Evolutionary conservation across 2,797 vertebrate genomes (phyloP).

Genomic region (Sebastes oblongus): DNA sequence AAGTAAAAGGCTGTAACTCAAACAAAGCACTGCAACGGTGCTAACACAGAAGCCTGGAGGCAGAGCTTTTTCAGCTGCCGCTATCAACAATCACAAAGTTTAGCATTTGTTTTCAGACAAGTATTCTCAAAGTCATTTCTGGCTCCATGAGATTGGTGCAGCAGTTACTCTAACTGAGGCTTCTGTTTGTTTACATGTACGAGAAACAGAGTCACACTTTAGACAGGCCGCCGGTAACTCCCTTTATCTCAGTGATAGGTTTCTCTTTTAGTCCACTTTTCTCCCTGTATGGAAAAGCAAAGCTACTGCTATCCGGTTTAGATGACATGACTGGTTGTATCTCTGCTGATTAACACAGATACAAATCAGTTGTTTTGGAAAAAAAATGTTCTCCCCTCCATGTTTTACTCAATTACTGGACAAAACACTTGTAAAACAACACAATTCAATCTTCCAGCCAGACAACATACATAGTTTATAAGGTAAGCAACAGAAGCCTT

Average conservation of each 20-base stretch:
- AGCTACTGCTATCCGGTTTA: not conserved
- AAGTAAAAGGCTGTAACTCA: not conserved
- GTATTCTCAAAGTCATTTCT: not conserved
- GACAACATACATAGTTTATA: conserved; percentile 29
- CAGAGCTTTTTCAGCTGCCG: not conserved
- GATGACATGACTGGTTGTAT: conserved; percentile 14
- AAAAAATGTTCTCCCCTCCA: conserved; percentile 11
- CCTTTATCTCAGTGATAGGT: conserved; percentile 8
- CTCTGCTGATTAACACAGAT: conserved; percentile 28
- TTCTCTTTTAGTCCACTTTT: not conserved
- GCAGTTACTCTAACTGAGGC: not conserved
- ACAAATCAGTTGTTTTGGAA: conserved; percentile 40
- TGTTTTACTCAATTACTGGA: not conserved
- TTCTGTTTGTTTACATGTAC: conserved; percentile 8
- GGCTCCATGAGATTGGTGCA: not conserved
- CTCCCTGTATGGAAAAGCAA: conserved; percentile 26
- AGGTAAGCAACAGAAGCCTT: conserved; percentile 13
- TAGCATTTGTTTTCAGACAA: not conserved
- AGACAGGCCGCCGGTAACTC: not conserved
- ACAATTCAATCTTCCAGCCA: conserved; percentile 4
- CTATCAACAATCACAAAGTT: not conserved
- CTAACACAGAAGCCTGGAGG: conserved; percentile 1
- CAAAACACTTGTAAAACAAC: conserved; percentile 27
- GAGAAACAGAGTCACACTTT: not conserved
- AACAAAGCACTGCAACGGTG: not conserved